Evolutionary conservation across 1,140 invertebrate species (phyloP), one percentile per base, ranked within the genome.

Genomic region (Popillia japonica): DNA sequence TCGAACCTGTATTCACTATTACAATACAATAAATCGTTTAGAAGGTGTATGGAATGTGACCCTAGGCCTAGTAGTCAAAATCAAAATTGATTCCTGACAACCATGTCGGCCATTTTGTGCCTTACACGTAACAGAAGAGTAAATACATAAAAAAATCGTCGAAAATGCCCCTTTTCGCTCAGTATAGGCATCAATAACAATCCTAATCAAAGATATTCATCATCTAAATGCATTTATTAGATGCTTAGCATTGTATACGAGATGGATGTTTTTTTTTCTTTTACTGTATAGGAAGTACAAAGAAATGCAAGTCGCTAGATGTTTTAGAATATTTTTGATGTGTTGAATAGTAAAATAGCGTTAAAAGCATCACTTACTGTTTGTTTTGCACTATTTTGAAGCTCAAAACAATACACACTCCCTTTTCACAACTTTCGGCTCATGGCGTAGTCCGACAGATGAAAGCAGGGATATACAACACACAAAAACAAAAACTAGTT

Each of bases 51-150:
- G 42, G 34, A 77, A 79, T 78, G 76, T 55, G 81, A 83, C 83
- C 79, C 81, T 81, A 55, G 48, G 48, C n/a, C 48, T 55, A n/a
- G 48, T 17, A 79, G 80, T 82, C 80, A 83, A 81, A 82, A 79
- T 77, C 79, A 82, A 84, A 85, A 84, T 84, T 85, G 83, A 85
- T 84, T 85, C 83, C 79, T 83, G 81, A 82, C 81, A 79, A 77
- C 34, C 40, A 75, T 75, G 83, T 84, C 83, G 82, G 83, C 83
- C 83, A 85, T 85, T 83, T 85, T 84, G 83, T 73, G 73, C 40
- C 59, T 64, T 78, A 74, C 48, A 75, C 41, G 23, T 74, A 78
- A 72, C 34, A 76, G 75, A 40, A 55, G 75, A 44, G 23, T 55
- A 76, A 76, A 76, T 76, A 76, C 61, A 22, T 22, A 27, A 34